These are phyloP conservation scores for Myotis planiceps DNA, from an alignment of 2,797 vertebrate genomes.

Conservation along the genomic window DNA sequence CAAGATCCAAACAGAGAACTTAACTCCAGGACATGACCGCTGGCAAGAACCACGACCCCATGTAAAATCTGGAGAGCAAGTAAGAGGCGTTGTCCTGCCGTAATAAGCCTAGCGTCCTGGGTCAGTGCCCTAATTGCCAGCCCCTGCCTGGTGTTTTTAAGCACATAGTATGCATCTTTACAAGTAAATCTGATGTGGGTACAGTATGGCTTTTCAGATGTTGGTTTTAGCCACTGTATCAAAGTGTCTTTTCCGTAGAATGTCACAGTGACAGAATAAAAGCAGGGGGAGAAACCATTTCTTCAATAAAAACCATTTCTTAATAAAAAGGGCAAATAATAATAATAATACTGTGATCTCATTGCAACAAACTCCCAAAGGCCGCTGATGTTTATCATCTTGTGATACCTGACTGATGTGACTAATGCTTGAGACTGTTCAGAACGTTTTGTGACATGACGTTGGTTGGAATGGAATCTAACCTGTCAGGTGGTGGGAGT, in stretches of 20 bases:
- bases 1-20: background rate
- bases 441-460: background rate
- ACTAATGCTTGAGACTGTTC: background rate
- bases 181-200: background rate
- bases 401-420: background rate
- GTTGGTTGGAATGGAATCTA: background rate
- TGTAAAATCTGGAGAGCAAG: background rate
- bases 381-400: background rate
- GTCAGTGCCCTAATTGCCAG: background rate
- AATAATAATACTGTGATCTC: background rate
- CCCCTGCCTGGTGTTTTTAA: background rate
- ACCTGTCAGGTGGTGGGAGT: background rate
- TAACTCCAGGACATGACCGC: background rate
- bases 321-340: background rate
- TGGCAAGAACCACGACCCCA: background rate
- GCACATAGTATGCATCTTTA: background rate
- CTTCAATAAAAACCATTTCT: constrained; percentile 2
- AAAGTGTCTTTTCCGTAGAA: background rate
- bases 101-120: background rate
- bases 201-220: background rate
- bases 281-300: background rate
- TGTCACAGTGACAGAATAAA: background rate
- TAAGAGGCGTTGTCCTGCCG: background rate
- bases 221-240: background rate
- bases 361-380: background rate